These are phyloP conservation scores for Drosophila arawakana DNA, from an alignment of 1,140 invertebrate species.

Conservation along the genomic window DNA sequence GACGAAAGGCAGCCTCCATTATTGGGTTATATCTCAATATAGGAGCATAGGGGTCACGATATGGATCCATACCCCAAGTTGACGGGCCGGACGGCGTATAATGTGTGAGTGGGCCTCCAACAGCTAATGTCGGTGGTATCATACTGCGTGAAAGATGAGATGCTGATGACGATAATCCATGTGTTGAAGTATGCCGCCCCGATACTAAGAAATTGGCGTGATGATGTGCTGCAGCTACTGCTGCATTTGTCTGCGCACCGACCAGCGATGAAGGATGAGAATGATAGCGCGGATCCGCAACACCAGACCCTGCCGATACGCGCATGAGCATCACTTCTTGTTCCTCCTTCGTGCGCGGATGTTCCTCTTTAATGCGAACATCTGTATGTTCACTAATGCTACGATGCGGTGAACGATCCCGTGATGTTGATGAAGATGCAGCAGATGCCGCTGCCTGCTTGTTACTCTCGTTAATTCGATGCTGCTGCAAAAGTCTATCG, in stretches of 20 bases:
- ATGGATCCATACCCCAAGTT: constrained; percentile 87
- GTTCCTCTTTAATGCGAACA: constrained; percentile 88
- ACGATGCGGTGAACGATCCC: constrained; percentile 89
- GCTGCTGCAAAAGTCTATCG: constrained; percentile 87
- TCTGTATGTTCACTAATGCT: constrained; percentile 86
- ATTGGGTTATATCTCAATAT: constrained; percentile 89
- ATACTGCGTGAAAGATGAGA: constrained; percentile 86
- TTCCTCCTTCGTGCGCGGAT: constrained; percentile 86
- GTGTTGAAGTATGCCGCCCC: constrained; percentile 85
- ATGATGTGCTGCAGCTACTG: constrained; percentile 71
- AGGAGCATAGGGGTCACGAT: constrained; percentile 89
- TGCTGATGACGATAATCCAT: constrained; percentile 86
- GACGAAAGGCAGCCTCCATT: constrained; percentile 89
- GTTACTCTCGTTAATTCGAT: constrained; percentile 85
- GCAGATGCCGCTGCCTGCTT: constrained; percentile 84
- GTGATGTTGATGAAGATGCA: constrained; percentile 76
- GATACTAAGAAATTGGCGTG: constrained; percentile 84
- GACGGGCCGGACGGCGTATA: constrained; percentile 86
- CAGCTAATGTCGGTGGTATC: constrained; percentile 85
- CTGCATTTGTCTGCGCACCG: constrained; percentile 69
- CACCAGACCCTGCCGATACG: constrained; percentile 64
- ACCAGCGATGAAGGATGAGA: constrained; percentile 78
- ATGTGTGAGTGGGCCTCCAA: constrained; percentile 86
- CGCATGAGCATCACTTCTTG: constrained; percentile 85
- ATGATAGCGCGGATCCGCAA: constrained; percentile 83